These are phyloP conservation scores for Aleiodes leptofemur DNA, from an alignment of 2,888 invertebrate genomes.

Conservation along the genomic window DNA sequence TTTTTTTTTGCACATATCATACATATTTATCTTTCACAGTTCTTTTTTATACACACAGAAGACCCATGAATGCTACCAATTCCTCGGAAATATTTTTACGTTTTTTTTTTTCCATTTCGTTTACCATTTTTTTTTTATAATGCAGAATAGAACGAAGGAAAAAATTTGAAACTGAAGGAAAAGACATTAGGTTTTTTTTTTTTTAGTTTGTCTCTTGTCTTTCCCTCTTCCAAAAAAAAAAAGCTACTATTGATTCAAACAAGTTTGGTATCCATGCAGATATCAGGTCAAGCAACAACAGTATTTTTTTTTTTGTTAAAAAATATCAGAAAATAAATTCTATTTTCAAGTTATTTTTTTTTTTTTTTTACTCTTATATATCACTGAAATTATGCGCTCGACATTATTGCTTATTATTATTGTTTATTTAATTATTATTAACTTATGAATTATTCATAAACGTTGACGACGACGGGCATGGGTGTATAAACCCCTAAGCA, in stretches of 20 bases:
- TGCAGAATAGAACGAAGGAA: constrained; percentile 52
- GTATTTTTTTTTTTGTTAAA: background rate
- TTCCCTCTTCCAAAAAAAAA: background rate
- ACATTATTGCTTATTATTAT: background rate
- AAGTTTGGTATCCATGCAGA: constrained; percentile 29
- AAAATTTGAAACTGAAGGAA: constrained; percentile 25
- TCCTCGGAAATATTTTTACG: background rate
- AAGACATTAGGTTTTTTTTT: constrained; percentile 23
- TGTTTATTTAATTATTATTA: background rate
- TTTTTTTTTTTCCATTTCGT: background rate
- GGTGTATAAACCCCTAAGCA: constrained; percentile 17
- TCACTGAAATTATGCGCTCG: constrained; percentile 31
- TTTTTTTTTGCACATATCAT: constrained; percentile 16
- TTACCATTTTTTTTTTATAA: constrained; percentile 26
- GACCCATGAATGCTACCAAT: constrained; percentile 11
- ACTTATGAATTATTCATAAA: constrained; percentile 9
- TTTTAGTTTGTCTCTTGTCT: background rate
- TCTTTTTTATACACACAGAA: background rate
- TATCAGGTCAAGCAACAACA: constrained; percentile 34
- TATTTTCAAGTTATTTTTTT: constrained; percentile 21
- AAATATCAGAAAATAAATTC: constrained; percentile 36
- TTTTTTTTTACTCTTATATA: background rate
- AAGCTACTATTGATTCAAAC: constrained; percentile 32
- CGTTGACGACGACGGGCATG: constrained; percentile 30
- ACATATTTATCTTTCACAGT: constrained; percentile 24